phyloP scores from a whole-genome alignment of 2,797 vertebrate species.

The Enteromius argenteus region DNA sequence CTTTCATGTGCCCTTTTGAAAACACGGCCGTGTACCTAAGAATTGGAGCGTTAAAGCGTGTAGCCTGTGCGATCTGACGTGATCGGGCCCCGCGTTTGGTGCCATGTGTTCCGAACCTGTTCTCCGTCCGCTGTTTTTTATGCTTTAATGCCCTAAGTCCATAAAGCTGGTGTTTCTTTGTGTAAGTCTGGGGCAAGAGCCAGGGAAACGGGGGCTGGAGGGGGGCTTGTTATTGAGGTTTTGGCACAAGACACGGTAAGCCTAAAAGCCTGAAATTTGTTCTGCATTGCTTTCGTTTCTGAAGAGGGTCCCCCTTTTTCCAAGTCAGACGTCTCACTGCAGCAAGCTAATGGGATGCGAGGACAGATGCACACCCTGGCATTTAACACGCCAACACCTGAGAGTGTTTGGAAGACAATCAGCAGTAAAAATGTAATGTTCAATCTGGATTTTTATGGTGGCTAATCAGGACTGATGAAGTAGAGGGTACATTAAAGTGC shows the following conservation, averaged over 20 bases:
- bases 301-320: slow-evolving; percentile 35
- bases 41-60: slow-evolving; percentile 28
- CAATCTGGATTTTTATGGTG: slow-evolving; percentile 54
- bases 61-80: slow-evolving; percentile 8
- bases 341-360: slow-evolving; percentile 15
- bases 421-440: slow-evolving; percentile 49
- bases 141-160: slow-evolving; percentile 60
- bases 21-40: slow-evolving; percentile 15
- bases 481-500: slow-evolving; percentile 58
- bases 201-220: slow-evolving; percentile 44
- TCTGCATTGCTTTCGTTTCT: slow-evolving; percentile 40
- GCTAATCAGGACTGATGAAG: slow-evolving; percentile 61
- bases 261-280: slow-evolving; percentile 60
- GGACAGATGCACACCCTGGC: slow-evolving; percentile 35
- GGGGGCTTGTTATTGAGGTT: slow-evolving; percentile 58
- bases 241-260: slow-evolving; percentile 59
- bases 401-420: slow-evolving; percentile 44
- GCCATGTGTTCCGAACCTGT: slow-evolving; percentile 42
- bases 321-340: slow-evolving; percentile 18
- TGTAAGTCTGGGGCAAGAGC: slow-evolving; percentile 64
- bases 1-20: slow-evolving; percentile 36
- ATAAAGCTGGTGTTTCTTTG: slow-evolving; percentile 63
- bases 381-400: slow-evolving; percentile 47
- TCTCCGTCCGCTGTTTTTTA: slow-evolving; percentile 42
- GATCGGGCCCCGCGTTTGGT: slow-evolving; percentile 23